Evolutionary conservation across 2,113 vertebrate species (phyloP).

Genomic region (Hepsetus odoe): DNA sequence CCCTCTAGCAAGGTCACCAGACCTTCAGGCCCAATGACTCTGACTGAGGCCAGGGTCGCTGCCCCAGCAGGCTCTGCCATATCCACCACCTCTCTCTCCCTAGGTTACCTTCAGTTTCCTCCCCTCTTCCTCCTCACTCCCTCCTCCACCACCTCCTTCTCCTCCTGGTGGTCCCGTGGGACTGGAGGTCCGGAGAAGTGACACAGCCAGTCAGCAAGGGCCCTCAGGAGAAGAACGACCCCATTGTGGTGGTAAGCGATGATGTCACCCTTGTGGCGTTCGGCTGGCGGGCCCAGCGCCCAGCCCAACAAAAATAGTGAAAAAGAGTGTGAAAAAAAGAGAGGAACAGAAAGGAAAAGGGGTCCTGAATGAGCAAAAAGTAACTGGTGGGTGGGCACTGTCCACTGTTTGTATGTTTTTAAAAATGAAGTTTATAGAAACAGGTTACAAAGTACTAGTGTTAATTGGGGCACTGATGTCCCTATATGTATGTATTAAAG

Average conservation of each 20-base stretch:
- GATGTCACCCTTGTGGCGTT: conserved; percentile 84
- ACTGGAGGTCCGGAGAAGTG: conserved; percentile 69
- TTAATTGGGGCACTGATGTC: background rate
- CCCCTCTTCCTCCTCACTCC: conserved; percentile 64
- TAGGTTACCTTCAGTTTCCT: conserved; percentile 57
- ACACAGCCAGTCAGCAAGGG: conserved; percentile 71
- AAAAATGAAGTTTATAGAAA: conserved; percentile 17
- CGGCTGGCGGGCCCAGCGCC: conserved; percentile 71
- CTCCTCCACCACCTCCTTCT: too few relatives aligned
- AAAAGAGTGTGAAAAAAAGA: conserved; percentile 39
- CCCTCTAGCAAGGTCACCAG: conserved; percentile 91
- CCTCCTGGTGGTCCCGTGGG: conserved; percentile 19
- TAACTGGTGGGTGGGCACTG: background rate
- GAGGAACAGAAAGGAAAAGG: background rate
- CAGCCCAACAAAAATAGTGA: conserved; percentile 73
- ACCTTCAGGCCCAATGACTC: conserved; percentile 79
- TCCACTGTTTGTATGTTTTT: conserved; percentile 23
- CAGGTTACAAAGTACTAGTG: conserved; percentile 1
- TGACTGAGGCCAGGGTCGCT: conserved; percentile 68
- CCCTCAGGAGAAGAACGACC: conserved; percentile 82
- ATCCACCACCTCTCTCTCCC: conserved; percentile 58
- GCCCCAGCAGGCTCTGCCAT: conserved; percentile 78
- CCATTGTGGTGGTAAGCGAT: conserved; percentile 78
- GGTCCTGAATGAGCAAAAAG: conserved; percentile 56
- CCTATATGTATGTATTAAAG: conserved; percentile 20